Percentiles rank a stretch among this genome's conserved stretches.
These are phyloP conservation scores for Microcebus tavaratra DNA, from an alignment of 2,113 vertebrate species.

Conservation along the genomic window DNA sequence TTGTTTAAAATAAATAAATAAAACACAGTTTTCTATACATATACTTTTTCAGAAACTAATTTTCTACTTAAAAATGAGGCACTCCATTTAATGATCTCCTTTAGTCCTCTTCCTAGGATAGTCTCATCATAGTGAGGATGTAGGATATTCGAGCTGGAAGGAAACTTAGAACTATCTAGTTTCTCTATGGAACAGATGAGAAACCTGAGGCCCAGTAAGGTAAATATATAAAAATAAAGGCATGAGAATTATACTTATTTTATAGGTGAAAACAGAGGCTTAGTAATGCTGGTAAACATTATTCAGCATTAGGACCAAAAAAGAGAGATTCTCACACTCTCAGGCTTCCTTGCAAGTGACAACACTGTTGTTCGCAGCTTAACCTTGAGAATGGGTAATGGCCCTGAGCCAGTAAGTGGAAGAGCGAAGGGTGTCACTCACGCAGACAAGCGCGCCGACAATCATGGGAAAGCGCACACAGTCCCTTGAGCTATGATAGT, in stretches of 20 bases:
- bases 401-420: not conserved
- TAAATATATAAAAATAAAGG: not conserved
- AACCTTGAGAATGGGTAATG: conserved; percentile 49
- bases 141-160: not conserved
- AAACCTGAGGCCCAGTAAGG: not conserved
- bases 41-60: conserved; percentile 7
- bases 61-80: not conserved
- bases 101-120: not conserved
- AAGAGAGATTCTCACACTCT: not conserved
- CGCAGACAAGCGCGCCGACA: not conserved
- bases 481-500: not conserved
- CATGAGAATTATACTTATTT: not conserved
- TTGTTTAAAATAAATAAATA: not conserved
- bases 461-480: not conserved
- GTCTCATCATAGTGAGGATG: not conserved
- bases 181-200: not conserved
- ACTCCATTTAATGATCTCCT: not conserved
- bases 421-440: not conserved
- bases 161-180: not conserved
- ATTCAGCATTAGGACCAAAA: not conserved
- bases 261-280: not conserved
- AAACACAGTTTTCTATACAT: not conserved
- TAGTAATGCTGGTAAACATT: not conserved
- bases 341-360: not conserved
- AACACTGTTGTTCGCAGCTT: not conserved